These are phyloP conservation scores for Neodiprion virginianus DNA, from an alignment of 1,140 invertebrate species.

Conservation along the genomic window DNA sequence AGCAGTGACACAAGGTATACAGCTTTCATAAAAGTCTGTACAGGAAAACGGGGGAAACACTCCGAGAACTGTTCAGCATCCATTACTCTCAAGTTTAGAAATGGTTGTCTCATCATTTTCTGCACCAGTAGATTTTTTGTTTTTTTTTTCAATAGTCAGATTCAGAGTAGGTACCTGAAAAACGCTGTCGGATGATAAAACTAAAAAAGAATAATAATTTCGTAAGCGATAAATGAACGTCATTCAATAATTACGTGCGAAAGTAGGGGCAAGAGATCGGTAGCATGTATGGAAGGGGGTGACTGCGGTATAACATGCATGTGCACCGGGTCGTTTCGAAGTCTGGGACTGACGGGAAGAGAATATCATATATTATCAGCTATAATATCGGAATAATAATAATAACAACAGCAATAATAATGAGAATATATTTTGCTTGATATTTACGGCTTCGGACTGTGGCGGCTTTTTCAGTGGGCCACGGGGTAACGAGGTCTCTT, in stretches of 20 bases:
- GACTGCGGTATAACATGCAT: background rate
- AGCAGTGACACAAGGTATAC: no score
- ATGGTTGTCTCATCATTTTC: no score
- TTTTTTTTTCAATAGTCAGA: no score
- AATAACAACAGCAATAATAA: no score
- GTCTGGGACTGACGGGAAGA: background rate
- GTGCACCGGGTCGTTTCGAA: background rate
- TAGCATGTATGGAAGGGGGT: no score
- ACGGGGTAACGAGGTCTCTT: slow-evolving; percentile 4
- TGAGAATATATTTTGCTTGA: slow-evolving; percentile 26
- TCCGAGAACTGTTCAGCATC: no score
- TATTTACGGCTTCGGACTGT: slow-evolving; percentile 34
- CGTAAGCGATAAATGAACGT: background rate
- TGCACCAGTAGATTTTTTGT: no score
- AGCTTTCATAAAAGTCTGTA: no score
- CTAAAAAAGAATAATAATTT: background rate
- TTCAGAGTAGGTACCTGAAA: background rate
- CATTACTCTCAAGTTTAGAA: no score
- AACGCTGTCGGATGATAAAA: background rate
- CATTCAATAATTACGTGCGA: no score
- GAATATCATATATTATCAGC: slow-evolving; percentile 28
- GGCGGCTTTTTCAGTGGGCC: background rate
- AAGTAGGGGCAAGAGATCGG: no score
- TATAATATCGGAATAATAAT: slow-evolving; percentile 14
- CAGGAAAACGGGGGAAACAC: no score